Evolutionary conservation across 2,888 invertebrate species (phyloP), one percentile per base, ranked within the genome.

Genomic region (Coleophora deauratella): DNA sequence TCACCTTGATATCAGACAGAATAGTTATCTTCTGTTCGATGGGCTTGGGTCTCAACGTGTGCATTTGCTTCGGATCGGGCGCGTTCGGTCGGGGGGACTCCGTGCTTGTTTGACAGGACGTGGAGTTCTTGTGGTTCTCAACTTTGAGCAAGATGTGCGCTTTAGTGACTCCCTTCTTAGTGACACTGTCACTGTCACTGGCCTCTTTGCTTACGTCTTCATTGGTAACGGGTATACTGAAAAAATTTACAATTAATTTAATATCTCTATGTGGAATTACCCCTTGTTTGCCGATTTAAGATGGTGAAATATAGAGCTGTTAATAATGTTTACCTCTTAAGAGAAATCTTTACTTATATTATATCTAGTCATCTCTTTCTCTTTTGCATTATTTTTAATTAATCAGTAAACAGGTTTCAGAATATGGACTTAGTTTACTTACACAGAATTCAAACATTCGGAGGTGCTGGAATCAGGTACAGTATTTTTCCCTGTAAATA

Each of bases 1-100:
- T n/a, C n/a, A 85, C 72, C 68, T 75, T 81, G 2, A 84, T 60
- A 48, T 85, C 75, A 27, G 84, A 85, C 30, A 85, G 43, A 37
- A 85, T 82, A 54, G 69, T 75, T 31, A 85, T 67, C 62, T 76
- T 82, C 41, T 65, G 71, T 15, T 66, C 68, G 11, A 53, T 57
- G 9, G 54, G 42, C 47, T 70, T 77, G 38, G 61, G 47, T 51
- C 47, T 55, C 42, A 50, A 45, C 49, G 38, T 52, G 37, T 53
- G 33, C 2, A 3, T n/a, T 15, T 14, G 30, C 12, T n/a, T 10
- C 7, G 30, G 13, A 35, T 2, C 28, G 28, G 37, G 13, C 3
- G 11, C 14, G 3, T 35, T 27, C 8, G 27, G 2, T 11, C n/a
- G 14, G 11, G 27, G 7, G 10, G 9, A 10, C 9, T 27, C 9